A percentile compares a stretch with the other conserved stretches of the same genome.
Conservation (phyloP, 2,888 invertebrate species). For the Sympetrum striolatum region DNA sequence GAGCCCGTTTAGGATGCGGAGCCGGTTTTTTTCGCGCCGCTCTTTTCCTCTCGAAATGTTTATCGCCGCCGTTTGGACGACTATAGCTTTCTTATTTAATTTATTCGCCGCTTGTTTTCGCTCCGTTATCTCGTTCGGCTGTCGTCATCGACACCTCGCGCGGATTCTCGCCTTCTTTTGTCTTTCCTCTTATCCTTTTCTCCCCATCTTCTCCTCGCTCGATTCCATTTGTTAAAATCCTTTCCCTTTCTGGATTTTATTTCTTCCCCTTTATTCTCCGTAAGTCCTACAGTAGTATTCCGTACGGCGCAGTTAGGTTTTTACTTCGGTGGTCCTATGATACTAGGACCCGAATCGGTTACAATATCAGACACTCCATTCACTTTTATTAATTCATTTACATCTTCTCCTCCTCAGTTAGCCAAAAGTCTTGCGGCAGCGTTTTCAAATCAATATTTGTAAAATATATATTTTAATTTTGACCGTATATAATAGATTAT, state of each 20-base stretch:
- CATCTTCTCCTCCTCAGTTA: too few species aligned
- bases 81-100: constrained; percentile 32
- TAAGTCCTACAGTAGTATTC: too few species aligned
- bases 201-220: background rate
- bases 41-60: background rate
- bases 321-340: too few species aligned
- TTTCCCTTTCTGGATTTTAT: background rate
- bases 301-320: too few species aligned
- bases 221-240: background rate
- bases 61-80: background rate
- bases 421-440: too few species aligned
- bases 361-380: too few species aligned
- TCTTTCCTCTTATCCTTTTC: background rate
- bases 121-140: background rate
- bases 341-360: too few species aligned
- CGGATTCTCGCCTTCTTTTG: background rate
- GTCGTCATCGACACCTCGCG: constrained; percentile 3
- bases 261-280: background rate
- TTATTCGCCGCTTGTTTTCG: background rate
- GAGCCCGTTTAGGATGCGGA: constrained; percentile 11
- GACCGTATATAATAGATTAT: too few species aligned
- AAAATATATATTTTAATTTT: too few species aligned
- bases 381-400: too few species aligned
- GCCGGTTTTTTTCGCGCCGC: background rate
- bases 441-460: too few species aligned